A percentile compares a stretch with the other conserved stretches of the same genome.
Conservation (phyloP, 2,113 vertebrate species). For the Platichthys flesus region DNA sequence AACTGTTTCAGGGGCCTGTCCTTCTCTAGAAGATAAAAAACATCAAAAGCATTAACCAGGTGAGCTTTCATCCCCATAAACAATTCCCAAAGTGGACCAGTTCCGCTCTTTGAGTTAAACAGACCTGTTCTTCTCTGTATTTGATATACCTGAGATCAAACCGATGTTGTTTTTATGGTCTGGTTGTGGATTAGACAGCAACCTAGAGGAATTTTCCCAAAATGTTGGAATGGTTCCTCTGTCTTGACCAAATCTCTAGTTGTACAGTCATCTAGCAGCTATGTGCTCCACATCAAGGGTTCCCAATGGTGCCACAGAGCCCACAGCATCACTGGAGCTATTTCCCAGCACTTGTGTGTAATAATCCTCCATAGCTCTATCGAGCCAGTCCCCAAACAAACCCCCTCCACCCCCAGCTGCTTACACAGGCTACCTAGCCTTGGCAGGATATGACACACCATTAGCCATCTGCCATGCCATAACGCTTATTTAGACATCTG, state of each 20-base stretch:
- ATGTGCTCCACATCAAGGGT: background rate
- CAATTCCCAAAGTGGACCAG: background rate
- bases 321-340: conserved; percentile 35
- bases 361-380: conserved; percentile 51
- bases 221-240: background rate
- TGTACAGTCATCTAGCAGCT: background rate
- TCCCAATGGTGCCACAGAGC: conserved; percentile 13
- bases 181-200: background rate
- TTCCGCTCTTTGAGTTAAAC: background rate
- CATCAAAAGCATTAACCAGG: background rate
- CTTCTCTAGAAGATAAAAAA: background rate
- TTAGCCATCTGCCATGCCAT: conserved; percentile 45
- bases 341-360: conserved; percentile 6
- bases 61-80: background rate
- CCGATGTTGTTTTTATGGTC: background rate
- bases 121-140: background rate
- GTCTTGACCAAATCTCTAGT: conserved; percentile 4
- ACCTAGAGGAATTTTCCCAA: background rate
- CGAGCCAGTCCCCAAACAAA: conserved; percentile 46
- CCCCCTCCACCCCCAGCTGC: conserved; percentile 45
- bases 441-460: conserved; percentile 63
- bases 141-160: background rate
- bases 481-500: conserved; percentile 65
- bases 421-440: conserved; percentile 58
- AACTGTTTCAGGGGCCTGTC: background rate